phyloP scores from a whole-genome alignment of 2,888 invertebrate species.

The Thumatha senex region DNA sequence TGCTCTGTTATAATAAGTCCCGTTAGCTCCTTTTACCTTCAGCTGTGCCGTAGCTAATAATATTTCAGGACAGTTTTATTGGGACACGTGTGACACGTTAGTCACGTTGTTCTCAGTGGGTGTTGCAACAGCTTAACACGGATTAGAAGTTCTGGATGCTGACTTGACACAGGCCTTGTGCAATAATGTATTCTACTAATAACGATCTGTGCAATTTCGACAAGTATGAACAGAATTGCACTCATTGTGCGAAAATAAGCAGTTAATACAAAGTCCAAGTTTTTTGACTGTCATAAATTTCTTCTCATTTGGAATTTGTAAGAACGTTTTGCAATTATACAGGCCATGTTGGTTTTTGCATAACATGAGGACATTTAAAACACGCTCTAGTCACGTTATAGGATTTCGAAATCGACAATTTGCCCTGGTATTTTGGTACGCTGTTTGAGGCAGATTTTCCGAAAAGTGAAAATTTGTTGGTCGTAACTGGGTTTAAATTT shows the following conservation, averaged over 20 bases:
- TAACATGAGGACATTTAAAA: no score
- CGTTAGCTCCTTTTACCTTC: neutral
- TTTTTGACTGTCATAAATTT: neutral
- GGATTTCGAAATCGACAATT: neutral
- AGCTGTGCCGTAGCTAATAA: no score
- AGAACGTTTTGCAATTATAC: slow-evolving; percentile 3
- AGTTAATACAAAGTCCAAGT: slow-evolving; percentile 3
- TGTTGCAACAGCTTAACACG: no score
- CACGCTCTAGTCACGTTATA: no score
- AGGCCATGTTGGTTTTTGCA: neutral
- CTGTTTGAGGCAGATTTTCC: no score
- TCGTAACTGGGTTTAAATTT: no score
- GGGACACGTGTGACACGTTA: neutral
- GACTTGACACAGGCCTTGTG: neutral
- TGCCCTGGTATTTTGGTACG: no score
- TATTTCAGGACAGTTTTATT: no score
- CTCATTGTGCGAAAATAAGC: neutral
- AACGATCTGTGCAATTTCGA: neutral
- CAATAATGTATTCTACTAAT: slow-evolving; percentile 2
- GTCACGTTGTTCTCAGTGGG: no score
- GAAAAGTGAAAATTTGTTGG: no score
- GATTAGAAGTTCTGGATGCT: neutral
- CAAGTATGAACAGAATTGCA: slow-evolving; percentile 3
- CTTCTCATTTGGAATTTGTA: slow-evolving; percentile 2
- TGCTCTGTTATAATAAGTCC: neutral